These are phyloP conservation scores for Drosophila melanocephala DNA, from an alignment of 2,888 invertebrate species.

Conservation along the genomic window DNA sequence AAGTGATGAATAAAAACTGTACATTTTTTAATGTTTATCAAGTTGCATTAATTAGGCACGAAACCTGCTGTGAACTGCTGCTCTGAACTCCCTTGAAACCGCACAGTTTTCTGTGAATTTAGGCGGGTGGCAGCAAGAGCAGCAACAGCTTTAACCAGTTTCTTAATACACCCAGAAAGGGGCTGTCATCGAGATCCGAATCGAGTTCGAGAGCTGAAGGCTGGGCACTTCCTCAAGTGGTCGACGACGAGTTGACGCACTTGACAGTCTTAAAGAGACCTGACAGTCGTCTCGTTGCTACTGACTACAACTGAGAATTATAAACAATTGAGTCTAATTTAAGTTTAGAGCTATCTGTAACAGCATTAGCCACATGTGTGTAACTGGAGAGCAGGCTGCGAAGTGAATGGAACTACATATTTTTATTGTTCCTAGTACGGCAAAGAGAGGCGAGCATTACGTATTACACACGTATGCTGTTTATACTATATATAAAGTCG, in stretches of 20 bases:
- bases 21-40: constrained; percentile 40
- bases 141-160: constrained; percentile 34
- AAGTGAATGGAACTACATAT: constrained; percentile 42
- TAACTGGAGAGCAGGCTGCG: constrained; percentile 59
- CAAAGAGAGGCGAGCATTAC: constrained; percentile 27
- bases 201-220: constrained; percentile 32
- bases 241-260: constrained; percentile 48
- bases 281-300: constrained; percentile 12
- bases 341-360: constrained; percentile 59
- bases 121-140: constrained; percentile 60
- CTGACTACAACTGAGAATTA: constrained; percentile 55
- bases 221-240: constrained; percentile 69
- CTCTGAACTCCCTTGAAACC: constrained; percentile 4
- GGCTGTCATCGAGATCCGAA: constrained; percentile 25
- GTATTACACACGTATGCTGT: constrained; percentile 2
- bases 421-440: constrained; percentile 32
- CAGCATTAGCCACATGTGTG: constrained; percentile 59
- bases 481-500: constrained; percentile 8
- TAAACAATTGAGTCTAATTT: constrained; percentile 82
- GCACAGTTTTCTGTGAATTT: constrained; percentile 42
- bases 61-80: constrained; percentile 65
- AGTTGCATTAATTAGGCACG: constrained; percentile 71
- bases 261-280: constrained; percentile 46
- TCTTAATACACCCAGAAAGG: constrained; percentile 35
- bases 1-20: not conserved